Conservation (phyloP, 2,797 vertebrate genomes). For the Telmatherina bonti region DNA sequence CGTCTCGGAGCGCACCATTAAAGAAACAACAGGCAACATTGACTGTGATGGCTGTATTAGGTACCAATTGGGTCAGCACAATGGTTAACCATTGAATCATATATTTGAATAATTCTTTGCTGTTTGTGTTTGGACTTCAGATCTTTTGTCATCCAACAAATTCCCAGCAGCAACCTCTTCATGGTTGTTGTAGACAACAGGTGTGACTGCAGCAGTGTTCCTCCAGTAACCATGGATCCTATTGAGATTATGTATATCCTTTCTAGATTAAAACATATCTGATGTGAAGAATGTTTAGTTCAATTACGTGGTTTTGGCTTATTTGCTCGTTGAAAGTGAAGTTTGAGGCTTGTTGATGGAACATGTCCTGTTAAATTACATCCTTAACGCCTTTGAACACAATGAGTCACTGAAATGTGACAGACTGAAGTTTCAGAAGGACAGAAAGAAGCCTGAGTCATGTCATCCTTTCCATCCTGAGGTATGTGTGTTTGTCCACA, state of each 20-base stretch:
- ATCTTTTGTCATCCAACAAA: constrained; percentile 99
- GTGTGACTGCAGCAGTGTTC: constrained; percentile 89
- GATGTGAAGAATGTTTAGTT: not conserved
- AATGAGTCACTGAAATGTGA: constrained; percentile 99
- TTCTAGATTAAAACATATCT: constrained; percentile 51
- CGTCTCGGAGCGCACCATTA: constrained; percentile 97
- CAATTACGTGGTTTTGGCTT: not conserved
- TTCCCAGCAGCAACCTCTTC: constrained; percentile 99
- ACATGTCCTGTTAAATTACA: not conserved
- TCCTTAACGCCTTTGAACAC: constrained; percentile 89
- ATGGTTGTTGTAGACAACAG: constrained; percentile 99
- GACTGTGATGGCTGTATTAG: constrained; percentile 94
- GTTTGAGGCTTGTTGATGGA: no score
- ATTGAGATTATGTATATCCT: constrained; percentile 99
- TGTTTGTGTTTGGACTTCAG: constrained; percentile 74
- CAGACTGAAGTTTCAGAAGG: constrained; percentile 97
- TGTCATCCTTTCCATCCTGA: constrained; percentile 98
- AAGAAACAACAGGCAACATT: constrained; percentile 95
- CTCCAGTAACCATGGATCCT: constrained; percentile 94
- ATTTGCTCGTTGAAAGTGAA: not conserved
- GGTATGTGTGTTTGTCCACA: constrained; percentile 72
- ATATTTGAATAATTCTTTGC: not conserved
- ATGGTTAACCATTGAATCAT: not conserved
- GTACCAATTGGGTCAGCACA: constrained; percentile 76
- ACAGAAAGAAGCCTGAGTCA: constrained; percentile 93